Base-by-base conservation (phyloP, 92 coral and sea anemone species). In the Palythoa grandis region DNA sequence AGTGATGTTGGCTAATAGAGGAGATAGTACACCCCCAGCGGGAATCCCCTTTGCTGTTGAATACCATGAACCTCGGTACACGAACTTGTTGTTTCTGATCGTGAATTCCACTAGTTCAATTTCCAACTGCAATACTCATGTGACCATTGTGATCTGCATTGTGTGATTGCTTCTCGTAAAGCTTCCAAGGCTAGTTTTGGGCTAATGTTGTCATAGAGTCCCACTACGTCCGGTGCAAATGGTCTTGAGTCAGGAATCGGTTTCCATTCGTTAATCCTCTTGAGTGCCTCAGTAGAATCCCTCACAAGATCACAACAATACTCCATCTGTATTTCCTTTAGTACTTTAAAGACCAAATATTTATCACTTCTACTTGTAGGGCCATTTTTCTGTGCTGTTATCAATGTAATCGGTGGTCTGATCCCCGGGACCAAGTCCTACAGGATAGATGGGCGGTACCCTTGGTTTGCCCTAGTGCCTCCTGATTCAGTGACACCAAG, bases 91-190 rank as follows among this genome's bases (percentile, higher is more conserved):
- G 23, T 72, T 40, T 2, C 76, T 72, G 53, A 72, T 40, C 22
- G 76, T 23, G 37, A 68, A 65, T 65, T 65, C 70, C 4, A 65
- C 70, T 23, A 65, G 47, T 37, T 68, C 73, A 17, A n/a, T n/a
- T n/a, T n/a, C 76, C 76, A 72, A 37, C 76, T 72, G 75, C 75
- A 70, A 70, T 35, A 70, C 16, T 4, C 25, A 14, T 38, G 52
- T 72, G 76, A 38, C 76, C 76, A 43, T 47, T 72, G 76, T 72
- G 54, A 54, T 38, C 52, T 72, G 24, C 76, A 72, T 72, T 72
- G 53, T 47, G 52, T 72, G 1, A 39, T 72, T 40, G 52, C 76
- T 39, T 38, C 76, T 66, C 71, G 71, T 66, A 66, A 72, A 37
- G 50, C 50, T 72, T 71, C 22, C 53, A 35, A 38, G 76, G 15